A percentile compares a stretch with the other conserved stretches of the same genome.
These are phyloP conservation scores for Lordiphosa fenestrarum DNA, from an alignment of 2,888 invertebrate genomes.

Conservation along the genomic window DNA sequence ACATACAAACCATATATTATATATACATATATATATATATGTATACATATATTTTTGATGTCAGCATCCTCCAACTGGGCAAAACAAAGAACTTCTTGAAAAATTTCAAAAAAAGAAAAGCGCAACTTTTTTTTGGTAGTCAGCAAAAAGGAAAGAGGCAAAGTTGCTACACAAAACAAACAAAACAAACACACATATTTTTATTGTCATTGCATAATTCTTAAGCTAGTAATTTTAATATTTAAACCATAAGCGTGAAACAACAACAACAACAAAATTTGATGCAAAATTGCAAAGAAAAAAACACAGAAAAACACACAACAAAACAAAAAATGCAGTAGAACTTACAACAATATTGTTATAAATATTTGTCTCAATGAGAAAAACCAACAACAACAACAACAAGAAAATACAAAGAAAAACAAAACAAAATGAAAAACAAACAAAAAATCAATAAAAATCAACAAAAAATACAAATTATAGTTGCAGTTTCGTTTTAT, in stretches of 20 bases:
- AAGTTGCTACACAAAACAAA: conserved; percentile 17
- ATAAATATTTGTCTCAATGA: conserved; percentile 75
- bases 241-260: conserved; percentile 59
- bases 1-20: conserved; percentile 21
- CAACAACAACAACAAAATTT: conserved; percentile 42
- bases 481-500: no score
- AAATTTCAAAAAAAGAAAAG: conserved; percentile 8
- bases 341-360: conserved; percentile 68
- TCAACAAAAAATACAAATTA: conserved; percentile 29
- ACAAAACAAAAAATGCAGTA: conserved; percentile 38
- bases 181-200: conserved; percentile 54
- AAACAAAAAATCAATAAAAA: conserved; percentile 42
- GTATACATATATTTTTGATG: conserved; percentile 57
- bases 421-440: conserved; percentile 36
- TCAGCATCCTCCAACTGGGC: conserved; percentile 52
- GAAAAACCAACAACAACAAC: conserved; percentile 39
- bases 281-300: conserved; percentile 32
- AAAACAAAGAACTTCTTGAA: conserved; percentile 16
- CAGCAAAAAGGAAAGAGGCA: conserved; percentile 3
- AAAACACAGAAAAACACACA: conserved; percentile 10
- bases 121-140: conserved; percentile 9
- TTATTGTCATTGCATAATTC: conserved; percentile 74
- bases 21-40: conserved; percentile 12
- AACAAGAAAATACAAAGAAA: conserved; percentile 17
- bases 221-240: conserved; percentile 72